Evolutionary conservation across 2,113 vertebrate species (phyloP).

Genomic region (Rattus norvegicus): GRCr8 NC_086019.1:185580501-185581000

Average conservation of each 20-base stretch:
- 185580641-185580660: background rate
- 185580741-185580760: background rate
- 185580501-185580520: background rate
- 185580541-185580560: background rate
- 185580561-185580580: background rate
- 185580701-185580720: background rate
- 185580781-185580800: too few relatives aligned
- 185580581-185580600: background rate
- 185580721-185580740: background rate
- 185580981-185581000: background rate
- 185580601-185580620: background rate
- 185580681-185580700: background rate
- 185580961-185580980: background rate
- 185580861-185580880: background rate
- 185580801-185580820: background rate
- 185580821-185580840: background rate
- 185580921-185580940: background rate
- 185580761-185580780: background rate
- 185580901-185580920: background rate
- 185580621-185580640: background rate
- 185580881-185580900: too few relatives aligned
- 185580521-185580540: background rate
- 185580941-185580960: background rate
- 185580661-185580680: background rate
- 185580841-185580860: background rate